Evolutionary conservation across 2,888 invertebrate genomes (phyloP).

Genomic region (Thymelicus lineola): DNA sequence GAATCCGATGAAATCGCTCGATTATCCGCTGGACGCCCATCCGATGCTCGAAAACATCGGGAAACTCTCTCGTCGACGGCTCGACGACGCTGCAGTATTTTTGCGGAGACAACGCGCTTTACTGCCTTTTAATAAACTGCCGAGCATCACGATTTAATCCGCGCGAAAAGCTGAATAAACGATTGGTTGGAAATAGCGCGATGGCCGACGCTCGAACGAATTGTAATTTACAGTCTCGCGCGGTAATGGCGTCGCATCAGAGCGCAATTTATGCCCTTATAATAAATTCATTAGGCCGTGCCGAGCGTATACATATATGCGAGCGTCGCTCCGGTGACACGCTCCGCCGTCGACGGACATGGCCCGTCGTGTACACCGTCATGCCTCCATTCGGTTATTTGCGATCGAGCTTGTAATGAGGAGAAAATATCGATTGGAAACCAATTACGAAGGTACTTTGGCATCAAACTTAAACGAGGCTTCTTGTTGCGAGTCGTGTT

Average conservation of each 20-base stretch:
- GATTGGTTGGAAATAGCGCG: constrained; percentile 65
- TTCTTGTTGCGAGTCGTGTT: constrained; percentile 29
- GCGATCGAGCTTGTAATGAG: constrained; percentile 38
- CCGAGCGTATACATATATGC: constrained; percentile 51
- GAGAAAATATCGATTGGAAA: constrained; percentile 39
- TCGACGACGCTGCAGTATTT: constrained; percentile 31
- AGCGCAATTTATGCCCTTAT: constrained; percentile 82
- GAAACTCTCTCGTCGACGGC: constrained; percentile 20
- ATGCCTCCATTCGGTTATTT: constrained; percentile 36
- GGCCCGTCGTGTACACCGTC: constrained; percentile 31
- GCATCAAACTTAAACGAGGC: constrained; percentile 27
- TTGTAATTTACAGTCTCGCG: constrained; percentile 78
- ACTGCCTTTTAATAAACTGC: constrained; percentile 52
- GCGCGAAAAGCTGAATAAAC: constrained; percentile 71
- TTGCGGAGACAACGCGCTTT: constrained; percentile 43
- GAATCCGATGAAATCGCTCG: constrained; percentile 30
- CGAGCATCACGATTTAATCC: constrained; percentile 48
- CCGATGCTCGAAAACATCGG: constrained; percentile 17
- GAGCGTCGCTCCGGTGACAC: constrained; percentile 51
- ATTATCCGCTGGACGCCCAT: constrained; percentile 23
- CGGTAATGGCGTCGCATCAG: constrained; percentile 81
- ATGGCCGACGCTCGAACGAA: constrained; percentile 67
- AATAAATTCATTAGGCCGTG: constrained; percentile 82
- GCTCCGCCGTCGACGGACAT: constrained; percentile 45
- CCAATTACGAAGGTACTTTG: constrained; percentile 34